Conservation (phyloP, 2,888 invertebrate genomes). For the Cryptocephalus moraei region DNA sequence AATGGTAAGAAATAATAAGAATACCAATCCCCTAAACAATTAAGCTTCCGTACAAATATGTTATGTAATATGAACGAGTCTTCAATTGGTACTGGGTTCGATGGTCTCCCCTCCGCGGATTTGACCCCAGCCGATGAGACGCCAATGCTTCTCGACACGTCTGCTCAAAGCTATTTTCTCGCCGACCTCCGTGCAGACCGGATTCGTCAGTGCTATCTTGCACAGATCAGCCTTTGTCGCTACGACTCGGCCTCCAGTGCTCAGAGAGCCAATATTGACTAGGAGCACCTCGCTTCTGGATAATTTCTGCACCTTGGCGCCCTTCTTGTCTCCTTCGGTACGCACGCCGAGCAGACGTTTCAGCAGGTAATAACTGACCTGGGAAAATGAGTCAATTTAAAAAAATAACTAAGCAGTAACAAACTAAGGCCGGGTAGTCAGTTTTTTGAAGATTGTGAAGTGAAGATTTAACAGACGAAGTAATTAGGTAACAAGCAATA, state of each 20-base stretch:
- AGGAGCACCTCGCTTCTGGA: slow-evolving; percentile 83
- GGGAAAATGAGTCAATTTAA: slow-evolving; percentile 6
- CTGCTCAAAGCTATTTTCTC: slow-evolving; percentile 99
- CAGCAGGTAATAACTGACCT: slow-evolving; percentile 82
- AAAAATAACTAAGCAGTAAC: background rate
- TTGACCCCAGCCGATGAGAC: slow-evolving; percentile 99
- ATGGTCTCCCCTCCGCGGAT: slow-evolving; percentile 96
- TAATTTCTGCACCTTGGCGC: slow-evolving; percentile 92
- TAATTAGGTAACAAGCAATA: no score
- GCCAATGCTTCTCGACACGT: slow-evolving; percentile 99
- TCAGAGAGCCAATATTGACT: slow-evolving; percentile 97
- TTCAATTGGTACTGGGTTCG: slow-evolving; percentile 49
- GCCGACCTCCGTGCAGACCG: slow-evolving; percentile 96
- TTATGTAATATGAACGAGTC: no score
- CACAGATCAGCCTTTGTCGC: slow-evolving; percentile 95
- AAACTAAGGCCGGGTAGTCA: no score
- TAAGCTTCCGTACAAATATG: no score
- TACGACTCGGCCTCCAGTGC: slow-evolving; percentile 92
- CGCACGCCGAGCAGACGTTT: slow-evolving; percentile 94
- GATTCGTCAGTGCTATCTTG: slow-evolving; percentile 92
- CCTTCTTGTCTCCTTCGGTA: slow-evolving; percentile 98
- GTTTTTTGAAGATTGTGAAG: no score
- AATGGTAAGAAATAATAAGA: no score
- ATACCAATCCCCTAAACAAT: no score
- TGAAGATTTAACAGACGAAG: no score